Conservation (phyloP, 2,113 vertebrate genomes). For the Hippocampus zosterae region DNA sequence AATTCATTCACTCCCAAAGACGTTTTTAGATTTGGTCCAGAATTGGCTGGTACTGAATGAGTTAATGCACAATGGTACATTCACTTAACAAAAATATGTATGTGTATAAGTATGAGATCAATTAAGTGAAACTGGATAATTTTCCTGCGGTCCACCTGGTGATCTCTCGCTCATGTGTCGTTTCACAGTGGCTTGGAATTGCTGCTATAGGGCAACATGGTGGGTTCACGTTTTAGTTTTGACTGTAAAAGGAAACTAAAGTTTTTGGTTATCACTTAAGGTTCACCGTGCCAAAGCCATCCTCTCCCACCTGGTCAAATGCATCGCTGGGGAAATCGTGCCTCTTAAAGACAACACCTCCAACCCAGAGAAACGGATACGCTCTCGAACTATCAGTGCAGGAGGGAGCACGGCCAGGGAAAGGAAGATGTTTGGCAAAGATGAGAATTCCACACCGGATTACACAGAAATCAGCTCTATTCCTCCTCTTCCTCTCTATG, state of each 20-base stretch:
- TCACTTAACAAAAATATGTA: too few species aligned
- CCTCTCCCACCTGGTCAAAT: conserved; percentile 93
- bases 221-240: not conserved
- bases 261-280: conserved; percentile 26
- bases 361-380: conserved; percentile 79
- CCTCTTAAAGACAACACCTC: conserved; percentile 76
- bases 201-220: not conserved
- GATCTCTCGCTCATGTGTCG: not conserved
- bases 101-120: too few species aligned
- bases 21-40: too few species aligned
- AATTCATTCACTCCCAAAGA: too few species aligned
- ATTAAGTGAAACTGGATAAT: not conserved
- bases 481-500: conserved; percentile 90
- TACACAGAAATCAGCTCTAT: conserved; percentile 95
- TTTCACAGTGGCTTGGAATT: not conserved
- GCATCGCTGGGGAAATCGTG: conserved; percentile 94
- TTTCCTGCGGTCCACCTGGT: not conserved
- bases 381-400: conserved; percentile 89
- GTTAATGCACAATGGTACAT: too few species aligned
- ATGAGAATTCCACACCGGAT: conserved; percentile 76
- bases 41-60: too few species aligned
- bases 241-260: not conserved
- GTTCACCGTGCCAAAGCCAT: conserved; percentile 88
- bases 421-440: conserved; percentile 82
- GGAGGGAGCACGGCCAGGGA: conserved; percentile 89